Evolutionary conservation across 2,113 vertebrate species (phyloP), one percentile per base, ranked within the genome.

Genomic region (Oreotrochilus melanogaster): DNA sequence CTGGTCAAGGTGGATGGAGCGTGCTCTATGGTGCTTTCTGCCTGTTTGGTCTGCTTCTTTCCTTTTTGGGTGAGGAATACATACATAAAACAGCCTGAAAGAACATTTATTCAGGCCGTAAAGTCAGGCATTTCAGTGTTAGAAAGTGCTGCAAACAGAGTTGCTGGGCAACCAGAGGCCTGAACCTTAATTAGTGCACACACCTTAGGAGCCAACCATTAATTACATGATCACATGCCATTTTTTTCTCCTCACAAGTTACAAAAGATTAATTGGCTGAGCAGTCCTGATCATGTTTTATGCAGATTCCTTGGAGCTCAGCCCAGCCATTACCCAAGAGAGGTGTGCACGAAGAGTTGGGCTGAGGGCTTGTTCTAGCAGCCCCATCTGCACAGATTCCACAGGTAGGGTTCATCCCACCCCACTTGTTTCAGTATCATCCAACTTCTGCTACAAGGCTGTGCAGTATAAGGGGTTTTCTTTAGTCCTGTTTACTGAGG

Each of bases 191-290:
- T 95, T 95, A 93, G 89, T 21, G 43, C 72, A 89, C 91, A 92
- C 95, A 89, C 96, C 91, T 95, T 91, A 87, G 50, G 39, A 96
- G 70, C 83, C 92, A 95, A 78, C 86, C 95, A 75, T 93, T 96
- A 96, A 95, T 95, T 96, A 93, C 69, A 74, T 1, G 79, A 90
- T 96, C 96, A 93, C 88, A 96, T 96, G 94, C 79, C 76, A 89
- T 74, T 92, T 65, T 8, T 8, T 18, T 0, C 3, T 43, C 54
- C n/a, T 57, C 35, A 16, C 86, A 93, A 86, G 89, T 95, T 97
- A 69, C 76, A 84, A 92, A 95, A 94, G 91, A 93, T 94, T 97
- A 97, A 96, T 97, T 96, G 92, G 67, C 79, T 91, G 92, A 97
- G 83, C 96, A 97, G 73, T 78, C 84, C 81, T 81, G 89, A 89